A percentile compares a stretch with the other conserved stretches of the same genome.
phyloP scores from a whole-genome alignment of 2,888 invertebrate genomes.

The Hirtodrosophila trivittata region DNA sequence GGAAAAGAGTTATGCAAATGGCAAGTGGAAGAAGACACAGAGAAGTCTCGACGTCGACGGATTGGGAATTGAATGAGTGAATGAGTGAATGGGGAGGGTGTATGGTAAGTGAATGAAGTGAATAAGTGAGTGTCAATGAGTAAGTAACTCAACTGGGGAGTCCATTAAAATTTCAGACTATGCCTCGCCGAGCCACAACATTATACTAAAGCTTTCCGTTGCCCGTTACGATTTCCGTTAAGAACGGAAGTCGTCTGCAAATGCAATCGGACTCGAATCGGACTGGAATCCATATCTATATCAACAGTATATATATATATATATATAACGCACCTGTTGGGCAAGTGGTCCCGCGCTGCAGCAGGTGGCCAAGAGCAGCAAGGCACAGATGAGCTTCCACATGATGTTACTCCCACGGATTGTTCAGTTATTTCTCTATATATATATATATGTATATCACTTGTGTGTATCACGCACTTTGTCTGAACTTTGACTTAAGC shows the following conservation, averaged over 20 bases:
- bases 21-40: constrained; percentile 12
- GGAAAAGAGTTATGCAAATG: constrained; percentile 54
- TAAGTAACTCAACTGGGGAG: constrained; percentile 25
- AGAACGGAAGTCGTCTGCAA: constrained; percentile 63
- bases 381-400: constrained; percentile 77
- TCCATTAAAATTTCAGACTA: constrained; percentile 57
- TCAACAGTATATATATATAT: neutral
- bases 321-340: constrained; percentile 77
- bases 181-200: constrained; percentile 42
- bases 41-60: neutral
- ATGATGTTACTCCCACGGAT: constrained; percentile 51
- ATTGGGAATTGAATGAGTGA: constrained; percentile 8
- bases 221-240: constrained; percentile 64
- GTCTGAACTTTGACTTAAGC: constrained; percentile 5
- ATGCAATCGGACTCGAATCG: constrained; percentile 16
- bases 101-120: constrained; percentile 9
- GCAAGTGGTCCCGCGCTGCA: constrained; percentile 81
- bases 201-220: constrained; percentile 67
- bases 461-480: constrained; percentile 33
- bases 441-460: constrained; percentile 32
- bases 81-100: too few relatives aligned
- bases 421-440: constrained; percentile 35
- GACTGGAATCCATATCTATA: constrained; percentile 4
- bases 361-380: constrained; percentile 73
- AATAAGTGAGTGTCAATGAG: constrained; percentile 19